Evolutionary conservation across 1,140 invertebrate genomes (phyloP), one percentile per base, ranked within the genome.

Genomic region (Plectrocnemia conspersa): DNA sequence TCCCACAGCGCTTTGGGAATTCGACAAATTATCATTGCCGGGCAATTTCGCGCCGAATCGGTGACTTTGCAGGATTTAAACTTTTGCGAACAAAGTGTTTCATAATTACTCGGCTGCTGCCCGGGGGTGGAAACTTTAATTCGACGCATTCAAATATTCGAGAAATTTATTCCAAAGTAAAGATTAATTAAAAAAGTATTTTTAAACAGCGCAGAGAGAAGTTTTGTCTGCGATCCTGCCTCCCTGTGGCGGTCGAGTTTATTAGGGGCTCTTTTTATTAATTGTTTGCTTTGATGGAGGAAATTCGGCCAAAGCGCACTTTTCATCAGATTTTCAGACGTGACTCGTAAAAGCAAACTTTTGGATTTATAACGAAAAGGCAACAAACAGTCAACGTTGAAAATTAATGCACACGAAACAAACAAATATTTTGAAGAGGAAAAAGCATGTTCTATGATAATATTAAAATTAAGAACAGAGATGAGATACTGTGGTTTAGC

Each of bases 51-150:
- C 47, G 32, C n/a, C 23, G 13, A 45, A 45, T 45, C 42, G 42
- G 44, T 27, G 44, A 48, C 46, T 48, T 48, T 45, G 42, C 42
- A 23, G 29, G 46, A 33, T 35, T 29, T 16, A 50, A 50, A 50
- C 33, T 50, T 50, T 11, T n/a, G n/a, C n/a, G n/a, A n/a, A 38
- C n/a, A 24, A 35, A 50, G 46, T 22, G 46, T 33, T 21, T 42
- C 40, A 19, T 42, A 38, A 38, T 38, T 38, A 38, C 35, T 38
- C 35, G 35, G 10, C 35, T 4, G 35, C 10, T 16, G 5, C 35
- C 6, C 11, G n/a, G 27, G 18, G 35, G 10, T 10, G 10, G 18
- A 38, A 38, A 38, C 35, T 38, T 38, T 13, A 38, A 38, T 38
- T 38, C 35, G 11, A 10, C 5, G 15, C 10, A 38, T 38, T 38